A percentile compares a stretch with the other conserved stretches of the same genome.
Conservation (phyloP, 1,140 invertebrate genomes). For the Brachionus paranguensis region DNA sequence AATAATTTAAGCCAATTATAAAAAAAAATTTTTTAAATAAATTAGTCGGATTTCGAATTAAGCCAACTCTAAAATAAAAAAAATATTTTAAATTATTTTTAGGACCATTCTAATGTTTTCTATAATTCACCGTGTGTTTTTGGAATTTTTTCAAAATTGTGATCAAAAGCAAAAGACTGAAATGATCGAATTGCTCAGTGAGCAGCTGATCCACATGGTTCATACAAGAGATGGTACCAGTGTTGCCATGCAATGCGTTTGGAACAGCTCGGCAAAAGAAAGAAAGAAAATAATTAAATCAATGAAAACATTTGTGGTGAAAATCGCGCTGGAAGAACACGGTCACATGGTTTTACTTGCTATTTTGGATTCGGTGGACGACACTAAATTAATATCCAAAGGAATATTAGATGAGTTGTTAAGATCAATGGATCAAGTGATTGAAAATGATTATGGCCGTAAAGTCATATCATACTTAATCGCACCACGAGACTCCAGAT, state of each 20-base stretch:
- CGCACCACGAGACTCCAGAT: constrained; percentile 66
- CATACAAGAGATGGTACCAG: constrained; percentile 74
- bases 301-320: constrained; percentile 74
- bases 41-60: too few species aligned
- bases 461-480: constrained; percentile 73
- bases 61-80: not conserved
- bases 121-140: constrained; percentile 69
- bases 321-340: constrained; percentile 75
- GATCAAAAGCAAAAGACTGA: constrained; percentile 61
- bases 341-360: constrained; percentile 75
- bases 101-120: constrained; percentile 57
- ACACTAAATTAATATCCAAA: constrained; percentile 81
- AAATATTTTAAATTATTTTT: constrained; percentile 40
- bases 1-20: too few species aligned
- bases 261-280: constrained; percentile 73
- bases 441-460: constrained; percentile 62
- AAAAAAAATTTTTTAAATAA: too few species aligned
- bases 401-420: constrained; percentile 65
- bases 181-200: constrained; percentile 66
- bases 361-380: constrained; percentile 82
- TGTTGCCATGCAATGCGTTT: constrained; percentile 73
- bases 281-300: constrained; percentile 67
- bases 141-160: constrained; percentile 72
- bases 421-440: constrained; percentile 66
- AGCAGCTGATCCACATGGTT: constrained; percentile 68